Evolutionary conservation across 1,140 invertebrate species (phyloP).

Genomic region (Bicyclus anynana): DNA sequence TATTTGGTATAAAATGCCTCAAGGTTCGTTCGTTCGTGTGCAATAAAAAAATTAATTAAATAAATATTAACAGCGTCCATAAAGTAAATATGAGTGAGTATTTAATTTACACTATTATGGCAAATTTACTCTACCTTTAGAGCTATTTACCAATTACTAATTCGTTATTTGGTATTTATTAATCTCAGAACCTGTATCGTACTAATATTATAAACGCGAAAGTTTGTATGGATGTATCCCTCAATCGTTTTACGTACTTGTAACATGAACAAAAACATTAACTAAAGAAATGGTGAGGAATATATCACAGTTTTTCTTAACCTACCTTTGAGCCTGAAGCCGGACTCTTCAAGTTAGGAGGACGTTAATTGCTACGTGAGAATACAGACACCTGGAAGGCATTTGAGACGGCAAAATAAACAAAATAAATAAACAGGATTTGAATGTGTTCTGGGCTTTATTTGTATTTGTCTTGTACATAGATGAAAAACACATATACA

Average conservation of each 20-base stretch:
- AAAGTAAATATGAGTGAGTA: no score
- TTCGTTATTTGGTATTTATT: no score
- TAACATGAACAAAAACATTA: conserved; percentile 6
- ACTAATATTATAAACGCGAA: no score
- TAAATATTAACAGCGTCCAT: no score
- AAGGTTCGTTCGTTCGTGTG: no score
- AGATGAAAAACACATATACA: neutral
- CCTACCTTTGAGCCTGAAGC: conserved; percentile 48
- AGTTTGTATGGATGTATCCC: no score
- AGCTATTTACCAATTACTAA: no score
- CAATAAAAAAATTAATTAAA: no score
- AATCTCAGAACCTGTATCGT: no score
- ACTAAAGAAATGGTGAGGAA: conserved; percentile 29
- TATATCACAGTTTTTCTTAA: conserved; percentile 53
- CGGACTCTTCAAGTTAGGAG: conserved; percentile 55
- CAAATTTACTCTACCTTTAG: no score
- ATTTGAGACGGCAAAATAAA: conserved; percentile 22
- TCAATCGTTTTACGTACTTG: neutral
- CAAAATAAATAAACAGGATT: conserved; percentile 19
- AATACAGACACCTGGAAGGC: conserved; percentile 50
- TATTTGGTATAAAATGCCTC: no score
- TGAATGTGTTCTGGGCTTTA: conserved; percentile 9
- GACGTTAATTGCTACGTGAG: conserved; percentile 70
- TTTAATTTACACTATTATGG: no score
- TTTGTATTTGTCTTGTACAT: neutral